These are phyloP conservation scores for Polia nebulosa DNA, from an alignment of 2,888 invertebrate species.

Conservation along the genomic window DNA sequence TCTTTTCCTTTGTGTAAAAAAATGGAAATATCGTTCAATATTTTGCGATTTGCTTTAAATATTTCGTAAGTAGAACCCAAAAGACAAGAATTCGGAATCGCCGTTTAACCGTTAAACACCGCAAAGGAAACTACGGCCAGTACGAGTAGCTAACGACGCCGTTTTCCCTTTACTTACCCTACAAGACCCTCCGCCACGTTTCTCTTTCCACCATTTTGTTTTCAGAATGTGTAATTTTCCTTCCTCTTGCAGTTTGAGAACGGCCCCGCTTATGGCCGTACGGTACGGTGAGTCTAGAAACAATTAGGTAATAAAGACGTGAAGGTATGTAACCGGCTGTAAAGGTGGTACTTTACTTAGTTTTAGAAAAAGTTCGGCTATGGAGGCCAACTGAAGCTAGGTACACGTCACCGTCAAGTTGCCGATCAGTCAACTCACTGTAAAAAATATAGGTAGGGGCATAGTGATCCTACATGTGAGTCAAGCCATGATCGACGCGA, in stretches of 20 bases:
- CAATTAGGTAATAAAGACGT: constrained; percentile 44
- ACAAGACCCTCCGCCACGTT: constrained; percentile 96
- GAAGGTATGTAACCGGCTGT: constrained; percentile 14
- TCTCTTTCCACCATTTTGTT: constrained; percentile 99
- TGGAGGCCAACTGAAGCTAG: too few relatives aligned
- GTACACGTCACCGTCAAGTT: too few relatives aligned
- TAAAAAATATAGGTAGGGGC: too few relatives aligned
- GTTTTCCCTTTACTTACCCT: constrained; percentile 90
- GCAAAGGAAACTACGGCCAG: constrained; percentile 24
- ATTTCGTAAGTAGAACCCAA: background rate
- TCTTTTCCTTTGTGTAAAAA: background rate
- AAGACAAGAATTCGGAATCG: constrained; percentile 8
- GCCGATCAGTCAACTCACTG: too few relatives aligned
- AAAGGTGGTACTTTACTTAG: background rate
- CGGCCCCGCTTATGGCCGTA: constrained; percentile 98
- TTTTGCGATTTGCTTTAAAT: background rate
- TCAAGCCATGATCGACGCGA: too few relatives aligned
- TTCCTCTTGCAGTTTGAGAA: constrained; percentile 98
- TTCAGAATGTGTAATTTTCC: constrained; percentile 98
- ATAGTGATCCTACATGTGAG: too few relatives aligned
- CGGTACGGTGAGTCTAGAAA: constrained; percentile 97
- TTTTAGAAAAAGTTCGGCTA: background rate
- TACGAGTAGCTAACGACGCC: constrained; percentile 57
- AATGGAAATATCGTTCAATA: background rate
- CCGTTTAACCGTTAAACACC: constrained; percentile 33